Percentiles rank a stretch among this genome's conserved stretches.
These are phyloP conservation scores for Sesia bembeciformis DNA, from an alignment of 2,888 invertebrate genomes.

Conservation along the genomic window DNA sequence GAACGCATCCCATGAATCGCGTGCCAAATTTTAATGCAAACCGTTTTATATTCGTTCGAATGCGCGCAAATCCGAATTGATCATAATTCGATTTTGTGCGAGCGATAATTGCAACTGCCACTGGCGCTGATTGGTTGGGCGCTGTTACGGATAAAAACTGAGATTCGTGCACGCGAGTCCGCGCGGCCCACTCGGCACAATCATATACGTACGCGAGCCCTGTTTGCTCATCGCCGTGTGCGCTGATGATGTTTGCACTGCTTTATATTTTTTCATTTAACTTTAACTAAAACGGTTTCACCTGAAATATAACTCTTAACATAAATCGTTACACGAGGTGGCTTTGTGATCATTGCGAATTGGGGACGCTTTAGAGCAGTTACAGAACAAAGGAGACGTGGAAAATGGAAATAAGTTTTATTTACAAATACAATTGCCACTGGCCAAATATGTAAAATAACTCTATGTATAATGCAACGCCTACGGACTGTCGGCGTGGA, in stretches of 20 bases:
- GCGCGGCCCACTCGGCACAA: slow-evolving; percentile 34
- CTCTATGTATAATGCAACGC: slow-evolving; percentile 12
- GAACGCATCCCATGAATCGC: slow-evolving; percentile 69
- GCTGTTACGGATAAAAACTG: slow-evolving; percentile 49
- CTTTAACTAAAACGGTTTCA: background rate
- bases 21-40: slow-evolving; percentile 73
- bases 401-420: background rate
- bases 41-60: slow-evolving; percentile 73
- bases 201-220: slow-evolving; percentile 42
- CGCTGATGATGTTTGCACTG: slow-evolving; percentile 65
- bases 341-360: no score
- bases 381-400: background rate
- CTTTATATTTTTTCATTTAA: slow-evolving; percentile 36
- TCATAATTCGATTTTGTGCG: slow-evolving; percentile 72
- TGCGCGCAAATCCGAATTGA: slow-evolving; percentile 75
- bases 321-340: no score
- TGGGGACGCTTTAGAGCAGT: no score
- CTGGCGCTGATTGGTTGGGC: slow-evolving; percentile 71
- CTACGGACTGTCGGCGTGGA: slow-evolving; percentile 25
- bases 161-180: slow-evolving; percentile 15
- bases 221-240: slow-evolving; percentile 52
- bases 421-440: background rate
- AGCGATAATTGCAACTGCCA: slow-evolving; percentile 74
- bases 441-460: background rate
- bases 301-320: background rate